phyloP scores from a whole-genome alignment of 2,888 invertebrate genomes.

The Lomographa bimaculata region DNA sequence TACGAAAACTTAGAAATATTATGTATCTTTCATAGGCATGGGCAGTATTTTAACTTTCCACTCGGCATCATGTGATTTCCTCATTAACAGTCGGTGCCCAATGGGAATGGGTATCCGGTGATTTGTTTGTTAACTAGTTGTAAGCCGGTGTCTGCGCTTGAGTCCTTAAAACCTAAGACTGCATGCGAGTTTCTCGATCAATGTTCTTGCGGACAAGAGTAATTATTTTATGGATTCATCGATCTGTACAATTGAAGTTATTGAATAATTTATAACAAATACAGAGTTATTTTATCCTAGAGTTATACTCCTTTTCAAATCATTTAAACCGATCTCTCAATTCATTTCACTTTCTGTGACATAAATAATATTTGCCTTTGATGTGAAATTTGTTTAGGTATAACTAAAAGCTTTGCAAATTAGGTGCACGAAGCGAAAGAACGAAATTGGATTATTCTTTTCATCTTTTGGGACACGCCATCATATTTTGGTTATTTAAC shows the following conservation, averaged over 20 bases:
- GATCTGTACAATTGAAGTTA: too few species aligned
- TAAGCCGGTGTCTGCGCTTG: slow-evolving; percentile 21
- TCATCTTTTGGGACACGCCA: slow-evolving; percentile 12
- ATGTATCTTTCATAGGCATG: slow-evolving; percentile 27
- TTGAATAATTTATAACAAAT: too few species aligned
- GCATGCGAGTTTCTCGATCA: too few species aligned
- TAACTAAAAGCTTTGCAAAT: neutral
- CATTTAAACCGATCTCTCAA: too few species aligned
- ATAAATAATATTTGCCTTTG: neutral
- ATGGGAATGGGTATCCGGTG: slow-evolving; percentile 32
- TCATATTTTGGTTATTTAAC: slow-evolving; percentile 24
- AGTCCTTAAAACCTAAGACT: too few species aligned
- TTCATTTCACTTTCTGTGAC: too few species aligned
- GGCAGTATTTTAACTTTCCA: slow-evolving; percentile 32
- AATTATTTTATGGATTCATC: too few species aligned
- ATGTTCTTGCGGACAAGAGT: too few species aligned
- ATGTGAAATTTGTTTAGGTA: neutral
- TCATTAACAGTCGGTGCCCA: slow-evolving; percentile 33
- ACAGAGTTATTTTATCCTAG: too few species aligned
- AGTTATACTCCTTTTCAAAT: too few species aligned
- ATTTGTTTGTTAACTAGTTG: slow-evolving; percentile 32
- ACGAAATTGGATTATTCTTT: neutral
- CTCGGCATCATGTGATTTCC: slow-evolving; percentile 37
- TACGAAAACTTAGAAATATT: too few species aligned
- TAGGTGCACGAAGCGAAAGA: neutral